Conservation (phyloP, 2,888 invertebrate genomes). For the Cyaniris semiargus region DNA sequence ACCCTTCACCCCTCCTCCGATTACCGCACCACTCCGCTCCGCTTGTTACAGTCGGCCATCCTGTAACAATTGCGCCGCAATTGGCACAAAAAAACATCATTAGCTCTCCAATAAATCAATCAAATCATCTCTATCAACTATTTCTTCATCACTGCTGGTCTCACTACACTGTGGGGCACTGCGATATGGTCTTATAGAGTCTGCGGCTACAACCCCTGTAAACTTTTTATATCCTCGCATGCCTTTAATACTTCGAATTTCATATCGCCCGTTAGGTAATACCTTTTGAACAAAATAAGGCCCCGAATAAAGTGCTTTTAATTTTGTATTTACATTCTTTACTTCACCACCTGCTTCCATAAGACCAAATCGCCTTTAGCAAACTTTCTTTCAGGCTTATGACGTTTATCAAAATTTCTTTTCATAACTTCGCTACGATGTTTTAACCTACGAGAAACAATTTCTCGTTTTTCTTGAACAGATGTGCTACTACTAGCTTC, state of each 20-base stretch:
- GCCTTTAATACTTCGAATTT: slow-evolving; percentile 38
- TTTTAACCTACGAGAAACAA: no score
- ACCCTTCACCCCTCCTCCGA: no score
- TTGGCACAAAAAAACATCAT: no score
- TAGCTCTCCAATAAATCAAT: no score
- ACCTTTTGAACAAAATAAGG: slow-evolving; percentile 35
- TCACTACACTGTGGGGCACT: background rate
- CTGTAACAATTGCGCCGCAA: no score
- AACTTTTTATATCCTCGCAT: slow-evolving; percentile 40
- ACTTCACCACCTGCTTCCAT: background rate
- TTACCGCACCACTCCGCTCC: no score
- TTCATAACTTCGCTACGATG: background rate
- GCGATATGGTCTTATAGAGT: slow-evolving; percentile 2
- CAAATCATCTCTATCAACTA: background rate
- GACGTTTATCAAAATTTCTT: background rate
- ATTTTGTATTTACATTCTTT: no score
- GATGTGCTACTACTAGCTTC: no score
- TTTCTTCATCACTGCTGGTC: background rate
- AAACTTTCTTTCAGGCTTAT: background rate
- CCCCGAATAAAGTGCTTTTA: no score
- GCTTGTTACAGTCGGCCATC: no score
- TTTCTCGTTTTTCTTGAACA: no score
- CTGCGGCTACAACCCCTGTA: slow-evolving; percentile 26
- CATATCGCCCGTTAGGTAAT: slow-evolving; percentile 38
- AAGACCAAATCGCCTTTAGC: background rate